Evolutionary conservation across 1,140 invertebrate species (phyloP).

Genomic region (Harlomillsia oculata): DNA sequence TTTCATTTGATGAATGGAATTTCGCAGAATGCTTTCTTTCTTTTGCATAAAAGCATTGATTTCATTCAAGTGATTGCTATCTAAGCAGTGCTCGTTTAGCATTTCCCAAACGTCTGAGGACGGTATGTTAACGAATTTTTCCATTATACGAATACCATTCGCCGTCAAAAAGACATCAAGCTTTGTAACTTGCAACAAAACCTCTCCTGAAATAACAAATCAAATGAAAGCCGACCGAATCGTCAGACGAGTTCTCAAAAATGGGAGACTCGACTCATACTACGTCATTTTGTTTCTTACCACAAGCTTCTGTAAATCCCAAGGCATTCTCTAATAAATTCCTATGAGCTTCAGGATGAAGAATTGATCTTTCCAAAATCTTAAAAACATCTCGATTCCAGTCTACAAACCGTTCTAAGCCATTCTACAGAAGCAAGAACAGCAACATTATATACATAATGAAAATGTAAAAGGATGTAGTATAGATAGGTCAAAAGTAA

Average conservation of each 20-base stretch:
- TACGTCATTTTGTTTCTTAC: slow-evolving; percentile 3
- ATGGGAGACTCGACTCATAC: no score
- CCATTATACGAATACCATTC: slow-evolving; percentile 19
- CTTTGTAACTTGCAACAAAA: slow-evolving; percentile 23
- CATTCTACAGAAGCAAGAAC: slow-evolving; percentile 14
- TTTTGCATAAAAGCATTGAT: slow-evolving; percentile 30
- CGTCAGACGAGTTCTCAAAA: no score
- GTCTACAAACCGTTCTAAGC: slow-evolving; percentile 28
- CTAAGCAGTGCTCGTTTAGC: slow-evolving; percentile 3
- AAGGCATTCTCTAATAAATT: slow-evolving; percentile 31
- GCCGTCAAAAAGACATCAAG: slow-evolving; percentile 25
- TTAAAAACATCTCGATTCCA: slow-evolving; percentile 31
- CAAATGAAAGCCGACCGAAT: no score
- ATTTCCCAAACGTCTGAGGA: no score
- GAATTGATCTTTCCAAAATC: slow-evolving; percentile 25
- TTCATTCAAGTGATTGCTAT: no score
- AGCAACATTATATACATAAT: background rate
- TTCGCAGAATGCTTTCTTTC: slow-evolving; percentile 29
- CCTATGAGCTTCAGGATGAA: slow-evolving; percentile 13
- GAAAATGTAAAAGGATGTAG: slow-evolving; percentile 4
- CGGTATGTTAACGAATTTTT: slow-evolving; percentile 4
- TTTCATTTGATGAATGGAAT: slow-evolving; percentile 19
- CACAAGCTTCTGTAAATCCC: slow-evolving; percentile 29
- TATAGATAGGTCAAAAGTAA: background rate
- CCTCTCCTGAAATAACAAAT: slow-evolving; percentile 16